Base-by-base conservation (phyloP, 2,888 invertebrate species). In the Tortricodes alternella region DNA sequence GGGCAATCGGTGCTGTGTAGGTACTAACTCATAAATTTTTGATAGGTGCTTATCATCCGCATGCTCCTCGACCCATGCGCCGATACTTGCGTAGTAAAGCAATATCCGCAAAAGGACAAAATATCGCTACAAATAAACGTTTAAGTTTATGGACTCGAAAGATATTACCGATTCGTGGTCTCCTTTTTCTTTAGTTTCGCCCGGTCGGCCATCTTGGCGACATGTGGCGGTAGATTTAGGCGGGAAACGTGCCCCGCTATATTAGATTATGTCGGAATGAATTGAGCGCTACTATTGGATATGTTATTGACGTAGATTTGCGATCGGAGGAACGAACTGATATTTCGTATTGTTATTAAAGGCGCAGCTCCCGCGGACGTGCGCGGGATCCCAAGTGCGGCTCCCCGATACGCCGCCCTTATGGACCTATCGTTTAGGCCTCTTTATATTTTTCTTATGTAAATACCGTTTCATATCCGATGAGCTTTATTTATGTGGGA, bases 401-500 rank as follows among this genome's bases (percentile, higher is more conserved):
- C 73, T 65, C 68, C 67, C 77, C 83, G 85, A 82, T 83, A 81
- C 76, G 78, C 76, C 82, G 79, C 84, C 87, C 87, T 84, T 83
- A 79, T 79, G 84, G 81, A 82, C 85, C 85, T 83, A 86, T 86
- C 88, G 87, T 86, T 90, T 88, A 86, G 89, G 89, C 89, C 86
- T 87, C 83, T 88, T 90, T 89, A 88, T 89, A 89, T 89, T 88
- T 89, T 89, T 88, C 89, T 88, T 90, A 89, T 89, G 89, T 89
- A 89, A 90, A 90, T 90, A 86, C 85, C 62, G 80, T 83, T 89
- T 89, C 86, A 90, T 90, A 89, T 90, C 88, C 89, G 87, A 89
- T 89, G 89, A 90, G 89, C 89, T 90, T 90, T 90, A 90, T 89
- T 90, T 90, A 90, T 90, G 90, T 90, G 89, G 89, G 88, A 90